A percentile compares a stretch with the other conserved stretches of the same genome.
phyloP scores from a whole-genome alignment of 2,888 invertebrate species.

The Erynnis tages region DNA sequence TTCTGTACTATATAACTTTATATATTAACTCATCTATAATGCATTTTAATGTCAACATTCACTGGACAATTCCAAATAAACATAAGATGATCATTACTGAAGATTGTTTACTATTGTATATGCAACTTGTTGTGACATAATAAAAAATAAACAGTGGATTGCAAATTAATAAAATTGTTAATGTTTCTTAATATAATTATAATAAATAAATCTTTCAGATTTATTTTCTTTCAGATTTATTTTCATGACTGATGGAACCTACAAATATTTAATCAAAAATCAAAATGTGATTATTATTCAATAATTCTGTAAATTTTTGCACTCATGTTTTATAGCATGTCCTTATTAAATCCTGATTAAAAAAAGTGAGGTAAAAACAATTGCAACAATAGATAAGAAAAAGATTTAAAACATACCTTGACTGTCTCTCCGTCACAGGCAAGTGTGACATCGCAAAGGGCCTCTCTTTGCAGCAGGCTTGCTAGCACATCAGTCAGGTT shows the following conservation, averaged over 20 bases:
- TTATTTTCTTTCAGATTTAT: too few relatives aligned
- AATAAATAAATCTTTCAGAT: too few relatives aligned
- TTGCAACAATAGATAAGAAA: too few relatives aligned
- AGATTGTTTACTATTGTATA: slow-evolving; percentile 70
- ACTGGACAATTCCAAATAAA: slow-evolving; percentile 25
- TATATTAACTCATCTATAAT: slow-evolving; percentile 6
- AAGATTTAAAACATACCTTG: slow-evolving; percentile 74
- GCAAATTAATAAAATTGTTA: too few relatives aligned
- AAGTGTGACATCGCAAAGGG: slow-evolving; percentile 95
- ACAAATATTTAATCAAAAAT: too few relatives aligned
- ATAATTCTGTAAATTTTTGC: background rate
- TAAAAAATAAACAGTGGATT: slow-evolving; percentile 59
- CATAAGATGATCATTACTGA: slow-evolving; percentile 47
- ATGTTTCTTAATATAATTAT: too few relatives aligned
- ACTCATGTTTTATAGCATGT: too few relatives aligned
- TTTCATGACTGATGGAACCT: too few relatives aligned
- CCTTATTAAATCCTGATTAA: too few relatives aligned
- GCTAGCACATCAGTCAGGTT: slow-evolving; percentile 95
- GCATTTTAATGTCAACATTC: slow-evolving; percentile 5
- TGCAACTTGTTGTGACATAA: slow-evolving; percentile 64
- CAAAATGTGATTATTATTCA: too few relatives aligned
- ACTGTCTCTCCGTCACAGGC: slow-evolving; percentile 95
- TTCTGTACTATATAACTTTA: background rate
- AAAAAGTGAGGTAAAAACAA: too few relatives aligned
- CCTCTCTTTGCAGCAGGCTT: slow-evolving; percentile 92